Evolutionary conservation across 1,140 invertebrate species (phyloP).

Genomic region (Drosophila athabasca): DNA sequence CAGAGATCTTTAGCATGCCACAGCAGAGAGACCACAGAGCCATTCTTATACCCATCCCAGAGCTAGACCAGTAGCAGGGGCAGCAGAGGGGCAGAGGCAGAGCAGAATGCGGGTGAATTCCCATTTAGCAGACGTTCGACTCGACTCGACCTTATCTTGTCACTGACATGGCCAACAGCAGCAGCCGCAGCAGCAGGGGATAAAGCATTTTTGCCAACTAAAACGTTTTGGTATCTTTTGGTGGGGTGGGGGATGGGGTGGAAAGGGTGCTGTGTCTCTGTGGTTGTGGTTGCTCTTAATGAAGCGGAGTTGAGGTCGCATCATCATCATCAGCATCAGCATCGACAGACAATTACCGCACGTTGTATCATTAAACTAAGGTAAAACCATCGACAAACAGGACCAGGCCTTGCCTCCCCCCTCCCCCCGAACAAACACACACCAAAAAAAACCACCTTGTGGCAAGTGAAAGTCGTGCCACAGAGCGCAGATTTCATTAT

Average conservation of each 20-base stretch:
- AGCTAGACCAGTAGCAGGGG: slow-evolving; percentile 38
- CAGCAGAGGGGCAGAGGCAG: not conserved
- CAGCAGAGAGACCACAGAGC: not conserved
- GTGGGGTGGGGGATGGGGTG: not conserved
- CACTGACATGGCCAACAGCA: slow-evolving; percentile 44
- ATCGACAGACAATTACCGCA: slow-evolving; percentile 22
- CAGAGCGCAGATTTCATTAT: slow-evolving; percentile 44
- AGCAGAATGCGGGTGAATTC: slow-evolving; percentile 46
- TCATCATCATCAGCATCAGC: slow-evolving; percentile 16
- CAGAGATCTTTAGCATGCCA: slow-evolving; percentile 42
- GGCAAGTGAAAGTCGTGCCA: slow-evolving; percentile 47
- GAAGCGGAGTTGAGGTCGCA: slow-evolving; percentile 39
- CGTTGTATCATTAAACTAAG: slow-evolving; percentile 23
- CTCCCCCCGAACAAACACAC: no score
- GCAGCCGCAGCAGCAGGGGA: slow-evolving; percentile 19
- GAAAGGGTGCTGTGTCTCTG: slow-evolving; percentile 11
- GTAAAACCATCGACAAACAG: slow-evolving; percentile 27
- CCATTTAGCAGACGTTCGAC: slow-evolving; percentile 39
- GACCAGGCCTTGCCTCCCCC: slow-evolving; percentile 1
- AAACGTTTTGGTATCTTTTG: slow-evolving; percentile 39
- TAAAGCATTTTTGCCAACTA: slow-evolving; percentile 51
- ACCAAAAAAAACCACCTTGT: not conserved
- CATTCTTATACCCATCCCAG: not conserved
- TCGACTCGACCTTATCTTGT: slow-evolving; percentile 48
- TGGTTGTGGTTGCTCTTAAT: slow-evolving; percentile 49